phyloP scores from a whole-genome alignment of 2,888 invertebrate species.

The Caenorhabditis sinica region DNA sequence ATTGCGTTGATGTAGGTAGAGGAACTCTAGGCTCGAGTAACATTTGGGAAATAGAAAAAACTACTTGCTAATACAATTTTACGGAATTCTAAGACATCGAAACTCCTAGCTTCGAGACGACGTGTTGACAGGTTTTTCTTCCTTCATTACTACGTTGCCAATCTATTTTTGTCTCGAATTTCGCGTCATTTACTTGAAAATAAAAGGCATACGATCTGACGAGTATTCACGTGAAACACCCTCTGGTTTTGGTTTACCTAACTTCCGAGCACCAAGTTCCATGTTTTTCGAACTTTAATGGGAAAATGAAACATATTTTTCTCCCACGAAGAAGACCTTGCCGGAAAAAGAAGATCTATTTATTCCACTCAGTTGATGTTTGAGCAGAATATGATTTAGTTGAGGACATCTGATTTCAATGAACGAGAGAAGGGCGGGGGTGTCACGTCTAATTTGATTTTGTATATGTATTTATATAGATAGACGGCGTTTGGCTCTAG shows the following conservation, averaged over 20 bases:
- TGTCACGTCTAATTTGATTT: conserved; percentile 41
- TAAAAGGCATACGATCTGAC: conserved; percentile 21
- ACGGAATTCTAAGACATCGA: conserved; percentile 49
- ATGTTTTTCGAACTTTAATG: conserved; percentile 32
- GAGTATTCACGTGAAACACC: conserved; percentile 41
- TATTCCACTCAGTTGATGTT: conserved; percentile 42
- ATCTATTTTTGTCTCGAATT: conserved; percentile 47
- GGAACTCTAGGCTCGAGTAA: conserved; percentile 25
- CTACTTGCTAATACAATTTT: conserved; percentile 54
- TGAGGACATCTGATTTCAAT: conserved; percentile 53
- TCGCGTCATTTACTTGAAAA: conserved; percentile 44
- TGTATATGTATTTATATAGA: conserved; percentile 4
- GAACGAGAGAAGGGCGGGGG: conserved; percentile 38
- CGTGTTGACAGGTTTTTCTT: conserved; percentile 62
- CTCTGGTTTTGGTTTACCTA: not conserved
- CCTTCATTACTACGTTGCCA: not conserved
- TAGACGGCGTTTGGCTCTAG: not conserved
- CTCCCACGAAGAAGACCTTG: conserved; percentile 15
- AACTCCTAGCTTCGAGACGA: conserved; percentile 44
- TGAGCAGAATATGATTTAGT: conserved; percentile 58
- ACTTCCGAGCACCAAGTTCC: conserved; percentile 33
- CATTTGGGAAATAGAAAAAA: conserved; percentile 2
- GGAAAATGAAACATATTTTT: conserved; percentile 19
- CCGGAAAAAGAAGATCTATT: conserved; percentile 37
- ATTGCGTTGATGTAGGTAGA: conserved; percentile 42